Base-by-base conservation (phyloP, 2,113 vertebrate genomes). In the Catharus minimus region DNA sequence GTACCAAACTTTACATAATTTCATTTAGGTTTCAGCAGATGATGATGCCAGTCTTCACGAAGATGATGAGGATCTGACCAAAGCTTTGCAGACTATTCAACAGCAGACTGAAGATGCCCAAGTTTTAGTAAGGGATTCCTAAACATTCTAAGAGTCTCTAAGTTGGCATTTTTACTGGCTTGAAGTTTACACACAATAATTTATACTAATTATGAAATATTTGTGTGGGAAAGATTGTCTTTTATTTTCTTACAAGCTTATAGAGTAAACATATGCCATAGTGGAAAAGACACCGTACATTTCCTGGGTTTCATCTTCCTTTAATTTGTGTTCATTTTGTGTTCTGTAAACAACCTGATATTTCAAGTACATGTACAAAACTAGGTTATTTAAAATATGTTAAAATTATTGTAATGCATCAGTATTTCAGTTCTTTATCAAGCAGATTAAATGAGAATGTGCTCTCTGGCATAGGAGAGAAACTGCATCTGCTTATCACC, bases 61-160 rank as follows among this genome's bases (percentile, higher is more conserved):
- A 62, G 98, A 95, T 30, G 98, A 98, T 81, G 98, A 98, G 83
- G 98, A 98, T 92, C 91, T 98, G 67, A 87, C 97, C 58, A 96
- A 97, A 47, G 97, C 96, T 33, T 88, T 98, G 61, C 96, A 97
- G 73, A 88, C 96, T 19, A 56, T 97, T 66, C 85, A 95, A 56
- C 91, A 97, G n/a, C 97, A 97, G 27, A 32, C 81, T 72, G 94
- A 97, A 58, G 97, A 96, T 44, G 72, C 68, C 9, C 82, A 92
- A 9, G 78, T 96, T 76, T 76, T 95, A 77, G 95, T 98, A 94
- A 97, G 96, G 89, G 18, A 19, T 76, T 82, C 23, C 36, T 82
- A 66, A 82, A 23, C 13, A 15, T 90, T 91, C 44, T 72, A 11
- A 50, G 14, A 47, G 7, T 77, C 24, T 61, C 7, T 68, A 43